Conservation (phyloP, 2,113 vertebrate species). For the Etheostoma cragini region DNA sequence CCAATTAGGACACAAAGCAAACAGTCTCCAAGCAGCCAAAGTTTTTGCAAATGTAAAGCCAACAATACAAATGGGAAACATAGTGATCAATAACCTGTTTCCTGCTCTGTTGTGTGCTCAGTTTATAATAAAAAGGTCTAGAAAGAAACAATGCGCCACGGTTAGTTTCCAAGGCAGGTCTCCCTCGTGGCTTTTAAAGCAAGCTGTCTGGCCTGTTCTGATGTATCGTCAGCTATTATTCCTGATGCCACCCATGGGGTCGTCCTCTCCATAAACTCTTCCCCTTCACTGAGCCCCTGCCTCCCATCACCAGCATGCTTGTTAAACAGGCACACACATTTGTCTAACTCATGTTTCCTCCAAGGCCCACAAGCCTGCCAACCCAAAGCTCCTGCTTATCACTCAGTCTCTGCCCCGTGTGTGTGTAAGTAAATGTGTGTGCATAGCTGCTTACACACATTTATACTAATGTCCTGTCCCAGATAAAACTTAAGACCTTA, state of each 20-base stretch:
- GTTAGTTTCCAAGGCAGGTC: constrained; percentile 28
- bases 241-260: constrained; percentile 69
- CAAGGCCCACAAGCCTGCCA: constrained; percentile 71
- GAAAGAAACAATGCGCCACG: constrained; percentile 15
- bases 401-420: constrained; percentile 55
- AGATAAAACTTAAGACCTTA: constrained; percentile 1
- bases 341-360: constrained; percentile 77
- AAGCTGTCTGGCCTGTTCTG: constrained; percentile 56
- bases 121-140: constrained; percentile 8
- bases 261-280: constrained; percentile 74
- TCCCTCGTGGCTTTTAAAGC: constrained; percentile 66
- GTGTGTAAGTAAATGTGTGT: constrained; percentile 7
- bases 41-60: not conserved
- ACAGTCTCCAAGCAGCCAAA: not conserved
- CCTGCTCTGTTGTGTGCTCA: constrained; percentile 6
- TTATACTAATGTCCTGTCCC: constrained; percentile 35
- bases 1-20: constrained; percentile 11
- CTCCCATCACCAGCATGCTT: constrained; percentile 68
- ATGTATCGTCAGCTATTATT: constrained; percentile 71
- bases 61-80: constrained; percentile 7
- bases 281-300: constrained; percentile 63
- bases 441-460: constrained; percentile 21
- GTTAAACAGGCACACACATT: constrained; percentile 81
- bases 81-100: constrained; percentile 36
- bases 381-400: constrained; percentile 70